phyloP scores from a whole-genome alignment of 2,888 invertebrate genomes.

The Lithodes maja region DNA sequence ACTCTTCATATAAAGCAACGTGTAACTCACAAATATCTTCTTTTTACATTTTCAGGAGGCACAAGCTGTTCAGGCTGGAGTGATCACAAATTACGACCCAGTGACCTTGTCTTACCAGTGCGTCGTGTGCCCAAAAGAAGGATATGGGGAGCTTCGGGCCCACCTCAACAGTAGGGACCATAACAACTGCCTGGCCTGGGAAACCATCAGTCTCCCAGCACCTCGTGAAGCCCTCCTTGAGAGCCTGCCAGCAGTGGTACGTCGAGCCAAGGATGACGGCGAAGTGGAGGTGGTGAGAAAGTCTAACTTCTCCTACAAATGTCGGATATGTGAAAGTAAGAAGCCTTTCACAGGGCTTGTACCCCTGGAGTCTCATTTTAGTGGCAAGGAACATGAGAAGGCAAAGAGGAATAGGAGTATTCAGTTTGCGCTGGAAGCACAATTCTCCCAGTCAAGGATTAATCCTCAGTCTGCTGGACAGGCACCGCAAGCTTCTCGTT shows the following conservation, averaged over 20 bases:
- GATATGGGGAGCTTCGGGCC: neutral
- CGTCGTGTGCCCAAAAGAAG: neutral
- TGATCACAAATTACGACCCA: conserved; percentile 20
- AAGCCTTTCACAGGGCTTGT: conserved; percentile 33
- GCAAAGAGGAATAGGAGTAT: neutral
- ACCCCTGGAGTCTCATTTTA: conserved; percentile 32
- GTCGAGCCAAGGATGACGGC: conserved; percentile 18
- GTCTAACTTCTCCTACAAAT: conserved; percentile 27
- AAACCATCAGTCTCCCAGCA: neutral
- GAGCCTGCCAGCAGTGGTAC: conserved; percentile 16
- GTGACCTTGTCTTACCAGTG: conserved; percentile 14
- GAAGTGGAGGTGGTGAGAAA: conserved; percentile 31
- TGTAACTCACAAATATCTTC: no score
- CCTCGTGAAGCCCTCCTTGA: neutral
- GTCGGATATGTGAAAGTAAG: conserved; percentile 30
- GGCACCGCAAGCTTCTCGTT: neutral
- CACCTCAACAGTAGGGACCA: conserved; percentile 33
- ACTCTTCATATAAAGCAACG: no score
- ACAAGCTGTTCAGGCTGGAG: conserved; percentile 22
- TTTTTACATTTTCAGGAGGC: conserved; percentile 10
- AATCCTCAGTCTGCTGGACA: neutral
- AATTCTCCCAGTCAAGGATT: no score
- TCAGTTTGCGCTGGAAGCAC: neutral
- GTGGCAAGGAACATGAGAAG: conserved; percentile 37
- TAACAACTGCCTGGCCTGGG: conserved; percentile 33